Conservation (phyloP, 2,888 invertebrate genomes). For the Herminia tarsipennalis region DNA sequence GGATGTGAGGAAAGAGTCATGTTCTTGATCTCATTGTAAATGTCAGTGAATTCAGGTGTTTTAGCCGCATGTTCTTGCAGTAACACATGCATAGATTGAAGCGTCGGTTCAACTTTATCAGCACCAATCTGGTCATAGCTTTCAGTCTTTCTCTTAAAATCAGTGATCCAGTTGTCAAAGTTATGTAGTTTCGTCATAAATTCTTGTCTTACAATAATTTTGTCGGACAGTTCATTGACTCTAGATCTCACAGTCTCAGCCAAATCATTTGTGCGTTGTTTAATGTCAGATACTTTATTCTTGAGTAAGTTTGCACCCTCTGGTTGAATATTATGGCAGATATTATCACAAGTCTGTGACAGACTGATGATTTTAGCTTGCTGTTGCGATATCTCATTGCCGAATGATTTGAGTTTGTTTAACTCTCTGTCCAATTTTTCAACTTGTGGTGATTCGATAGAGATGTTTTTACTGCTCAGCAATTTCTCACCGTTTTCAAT, state of each 20-base stretch:
- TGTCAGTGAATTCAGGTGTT: conserved; percentile 90
- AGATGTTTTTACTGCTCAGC: conserved; percentile 84
- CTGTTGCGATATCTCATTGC: conserved; percentile 94
- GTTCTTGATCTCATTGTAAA: conserved; percentile 93
- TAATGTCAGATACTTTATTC: conserved; percentile 90
- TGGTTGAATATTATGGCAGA: conserved; percentile 90
- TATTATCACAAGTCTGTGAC: conserved; percentile 92
- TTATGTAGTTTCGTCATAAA: conserved; percentile 92
- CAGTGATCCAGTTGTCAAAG: conserved; percentile 92
- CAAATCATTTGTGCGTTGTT: conserved; percentile 89
- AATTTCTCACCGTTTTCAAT: conserved; percentile 88
- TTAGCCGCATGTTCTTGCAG: conserved; percentile 95
- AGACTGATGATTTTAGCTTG: conserved; percentile 93
- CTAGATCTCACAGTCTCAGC: conserved; percentile 91
- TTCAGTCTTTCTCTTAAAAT: conserved; percentile 89
- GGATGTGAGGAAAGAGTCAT: conserved; percentile 89
- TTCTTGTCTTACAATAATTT: conserved; percentile 93
- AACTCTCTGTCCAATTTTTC: conserved; percentile 92
- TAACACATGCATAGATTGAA: conserved; percentile 92
- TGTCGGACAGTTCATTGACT: conserved; percentile 93
- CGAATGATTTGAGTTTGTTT: conserved; percentile 91
- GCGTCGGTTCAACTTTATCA: conserved; percentile 91
- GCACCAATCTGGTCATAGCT: conserved; percentile 93
- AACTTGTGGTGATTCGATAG: conserved; percentile 89
- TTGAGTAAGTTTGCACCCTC: conserved; percentile 91